Evolutionary conservation across 2,888 invertebrate genomes (phyloP).

Genomic region (Diarsia dahlii): DNA sequence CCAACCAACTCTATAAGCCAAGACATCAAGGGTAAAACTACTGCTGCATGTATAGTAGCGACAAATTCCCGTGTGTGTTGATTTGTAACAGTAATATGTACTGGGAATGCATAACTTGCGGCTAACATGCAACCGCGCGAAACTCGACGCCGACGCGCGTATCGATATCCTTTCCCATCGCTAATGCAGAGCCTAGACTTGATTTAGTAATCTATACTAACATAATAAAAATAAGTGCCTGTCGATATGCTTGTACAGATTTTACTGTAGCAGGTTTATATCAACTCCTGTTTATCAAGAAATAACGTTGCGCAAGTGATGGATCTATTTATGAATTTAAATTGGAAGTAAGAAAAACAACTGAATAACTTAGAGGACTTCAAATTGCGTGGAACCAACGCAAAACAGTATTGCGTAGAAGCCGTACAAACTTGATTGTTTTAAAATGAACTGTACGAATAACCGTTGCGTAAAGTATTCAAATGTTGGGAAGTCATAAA

Average conservation of each 20-base stretch:
- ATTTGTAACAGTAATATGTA: conserved; percentile 79
- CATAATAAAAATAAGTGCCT: conserved; percentile 59
- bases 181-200: conserved; percentile 65
- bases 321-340: conserved; percentile 25
- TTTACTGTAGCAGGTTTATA: conserved; percentile 16
- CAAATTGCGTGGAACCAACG: conserved; percentile 14
- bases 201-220: conserved; percentile 65
- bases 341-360: conserved; percentile 42
- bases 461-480: conserved; percentile 39
- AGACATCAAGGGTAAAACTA: conserved; percentile 20
- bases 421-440: conserved; percentile 44
- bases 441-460: conserved; percentile 27
- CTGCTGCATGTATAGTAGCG: conserved; percentile 44
- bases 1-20: not conserved
- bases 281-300: conserved; percentile 3
- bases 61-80: conserved; percentile 79
- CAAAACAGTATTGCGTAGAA: conserved; percentile 20
- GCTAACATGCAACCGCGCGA: conserved; percentile 79
- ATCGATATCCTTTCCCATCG: conserved; percentile 85
- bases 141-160: conserved; percentile 79
- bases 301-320: conserved; percentile 31
- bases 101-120: conserved; percentile 80
- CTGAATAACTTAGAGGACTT: conserved; percentile 18
- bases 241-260: conserved; percentile 26
- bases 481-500: conserved; percentile 32